phyloP scores from a whole-genome alignment of 2,113 vertebrate genomes.

The Festucalex cinctus region DNA sequence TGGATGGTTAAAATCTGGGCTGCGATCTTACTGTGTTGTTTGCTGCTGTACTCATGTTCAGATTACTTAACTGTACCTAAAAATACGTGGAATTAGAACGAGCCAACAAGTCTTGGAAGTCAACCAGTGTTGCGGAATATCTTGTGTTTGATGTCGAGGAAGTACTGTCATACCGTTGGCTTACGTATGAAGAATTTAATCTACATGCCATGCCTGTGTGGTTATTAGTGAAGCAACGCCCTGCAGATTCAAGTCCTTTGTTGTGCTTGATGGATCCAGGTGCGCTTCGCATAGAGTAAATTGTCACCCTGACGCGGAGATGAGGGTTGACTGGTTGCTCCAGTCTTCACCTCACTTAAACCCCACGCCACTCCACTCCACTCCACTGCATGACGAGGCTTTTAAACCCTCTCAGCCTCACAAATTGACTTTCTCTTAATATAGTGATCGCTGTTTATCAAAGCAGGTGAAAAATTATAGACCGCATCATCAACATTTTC shows the following conservation, averaged over 20 bases:
- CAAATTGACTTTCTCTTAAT: constrained; percentile 30
- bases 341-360: constrained; percentile 63
- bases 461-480: background rate
- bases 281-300: constrained; percentile 47
- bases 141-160: background rate
- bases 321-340: constrained; percentile 45
- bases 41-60: too few species aligned
- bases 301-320: constrained; percentile 49
- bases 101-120: background rate
- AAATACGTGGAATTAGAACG: background rate
- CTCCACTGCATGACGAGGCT: constrained; percentile 53
- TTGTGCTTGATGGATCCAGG: constrained; percentile 6
- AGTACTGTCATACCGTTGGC: background rate
- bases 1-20: background rate
- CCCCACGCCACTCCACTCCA: constrained; percentile 23
- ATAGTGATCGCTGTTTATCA: background rate
- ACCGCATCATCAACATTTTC: too few species aligned
- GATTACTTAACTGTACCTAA: background rate
- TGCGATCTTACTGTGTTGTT: background rate
- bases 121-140: background rate
- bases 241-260: background rate
- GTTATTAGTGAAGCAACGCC: background rate
- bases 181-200: too few species aligned
- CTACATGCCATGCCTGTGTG: background rate
- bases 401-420: constrained; percentile 31